These are phyloP conservation scores for Callinectes sapidus DNA, from an alignment of 2,888 invertebrate species.

Conservation along the genomic window DNA sequence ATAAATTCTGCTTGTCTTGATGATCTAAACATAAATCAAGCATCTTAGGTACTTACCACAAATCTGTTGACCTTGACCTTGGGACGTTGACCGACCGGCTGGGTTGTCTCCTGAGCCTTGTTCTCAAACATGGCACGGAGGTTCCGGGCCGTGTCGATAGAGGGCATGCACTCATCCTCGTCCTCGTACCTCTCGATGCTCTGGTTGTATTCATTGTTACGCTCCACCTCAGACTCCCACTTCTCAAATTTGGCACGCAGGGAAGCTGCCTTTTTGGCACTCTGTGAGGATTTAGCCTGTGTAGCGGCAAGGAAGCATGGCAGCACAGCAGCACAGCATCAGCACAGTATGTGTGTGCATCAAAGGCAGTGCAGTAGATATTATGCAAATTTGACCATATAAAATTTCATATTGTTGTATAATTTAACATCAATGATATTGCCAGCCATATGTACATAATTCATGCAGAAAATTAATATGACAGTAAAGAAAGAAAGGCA, in stretches of 20 bases:
- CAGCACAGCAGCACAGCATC: constrained; percentile 45
- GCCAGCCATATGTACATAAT: not conserved
- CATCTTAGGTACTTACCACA: constrained; percentile 65
- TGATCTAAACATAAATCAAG: not conserved
- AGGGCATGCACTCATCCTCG: constrained; percentile 71
- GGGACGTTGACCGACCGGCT: constrained; percentile 63
- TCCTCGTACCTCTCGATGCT: constrained; percentile 43
- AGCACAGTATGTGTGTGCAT: constrained; percentile 32
- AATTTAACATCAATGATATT: not conserved
- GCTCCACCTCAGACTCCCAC: constrained; percentile 81
- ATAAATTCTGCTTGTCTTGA: not conserved
- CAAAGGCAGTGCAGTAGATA: constrained; percentile 45
- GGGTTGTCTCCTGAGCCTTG: constrained; percentile 71
- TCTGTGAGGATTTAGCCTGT: constrained; percentile 70
- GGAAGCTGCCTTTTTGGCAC: constrained; percentile 71
- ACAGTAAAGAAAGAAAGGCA: not conserved
- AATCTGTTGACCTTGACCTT: constrained; percentile 72
- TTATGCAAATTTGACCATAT: constrained; percentile 50
- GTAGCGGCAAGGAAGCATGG: constrained; percentile 51
- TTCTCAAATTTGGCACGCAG: constrained; percentile 91
- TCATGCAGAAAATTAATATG: not conserved
- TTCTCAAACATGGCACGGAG: constrained; percentile 89
- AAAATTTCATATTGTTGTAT: not conserved
- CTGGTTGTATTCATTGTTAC: constrained; percentile 64
- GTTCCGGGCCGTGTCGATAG: constrained; percentile 75